These are phyloP conservation scores for Pampus argenteus DNA, from an alignment of 2,797 vertebrate species.

Conservation along the genomic window DNA sequence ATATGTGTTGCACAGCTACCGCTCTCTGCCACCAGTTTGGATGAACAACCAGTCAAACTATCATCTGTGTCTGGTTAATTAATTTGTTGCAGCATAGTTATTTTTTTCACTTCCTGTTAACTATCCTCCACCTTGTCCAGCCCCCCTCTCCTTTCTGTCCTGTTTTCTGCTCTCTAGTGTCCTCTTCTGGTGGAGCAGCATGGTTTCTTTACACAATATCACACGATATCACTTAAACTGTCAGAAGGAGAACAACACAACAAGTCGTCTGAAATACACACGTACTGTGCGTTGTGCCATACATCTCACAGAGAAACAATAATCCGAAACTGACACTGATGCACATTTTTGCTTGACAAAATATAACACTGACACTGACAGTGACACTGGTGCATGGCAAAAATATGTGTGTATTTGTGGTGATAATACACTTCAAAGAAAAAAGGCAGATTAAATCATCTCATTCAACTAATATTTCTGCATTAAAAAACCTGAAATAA, in stretches of 20 bases:
- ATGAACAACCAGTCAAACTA: not conserved
- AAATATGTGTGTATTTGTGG: not conserved
- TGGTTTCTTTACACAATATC: constrained; percentile 46
- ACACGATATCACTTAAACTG: constrained; percentile 40
- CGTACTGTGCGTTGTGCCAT: no score
- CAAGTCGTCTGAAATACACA: not conserved
- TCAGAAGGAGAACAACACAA: not conserved
- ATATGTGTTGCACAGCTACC: not conserved
- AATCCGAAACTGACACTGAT: not conserved
- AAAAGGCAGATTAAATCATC: not conserved
- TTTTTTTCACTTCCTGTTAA: not conserved
- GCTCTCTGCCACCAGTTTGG: not conserved
- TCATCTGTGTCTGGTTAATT: no score
- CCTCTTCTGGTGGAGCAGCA: constrained; percentile 45
- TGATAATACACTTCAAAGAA: not conserved
- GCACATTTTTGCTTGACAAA: no score
- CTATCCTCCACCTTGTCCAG: not conserved
- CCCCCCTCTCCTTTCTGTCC: not conserved
- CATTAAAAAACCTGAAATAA: not conserved
- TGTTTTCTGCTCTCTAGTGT: constrained; percentile 16
- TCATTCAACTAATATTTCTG: not conserved
- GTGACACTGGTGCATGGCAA: no score
- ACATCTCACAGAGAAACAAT: not conserved
- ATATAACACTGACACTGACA: no score
- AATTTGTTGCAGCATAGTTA: not conserved